Evolutionary conservation across 2,888 invertebrate species (phyloP).

Genomic region (Lasioglossum pauxillum): DNA sequence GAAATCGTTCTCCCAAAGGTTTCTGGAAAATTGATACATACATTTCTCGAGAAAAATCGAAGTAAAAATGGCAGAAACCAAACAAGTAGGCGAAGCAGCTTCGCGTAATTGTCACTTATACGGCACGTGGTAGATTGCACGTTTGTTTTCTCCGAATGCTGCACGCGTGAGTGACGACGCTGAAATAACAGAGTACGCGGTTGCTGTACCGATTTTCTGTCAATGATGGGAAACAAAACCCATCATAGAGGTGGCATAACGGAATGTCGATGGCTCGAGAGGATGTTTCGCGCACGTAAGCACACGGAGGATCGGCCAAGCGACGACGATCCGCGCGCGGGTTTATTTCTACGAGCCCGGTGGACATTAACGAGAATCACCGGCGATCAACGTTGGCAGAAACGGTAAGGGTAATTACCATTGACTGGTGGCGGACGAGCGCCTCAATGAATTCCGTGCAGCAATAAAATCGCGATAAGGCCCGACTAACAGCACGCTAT

Average conservation of each 20-base stretch:
- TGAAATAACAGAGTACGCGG: conserved; percentile 28
- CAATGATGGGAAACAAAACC: conserved; percentile 37
- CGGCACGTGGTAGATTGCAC: neutral
- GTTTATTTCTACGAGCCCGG: conserved; percentile 34
- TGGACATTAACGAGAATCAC: conserved; percentile 73
- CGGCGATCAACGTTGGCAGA: conserved; percentile 52
- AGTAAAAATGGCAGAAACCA: neutral
- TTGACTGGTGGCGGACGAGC: conserved; percentile 64
- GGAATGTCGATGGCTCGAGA: conserved; percentile 56
- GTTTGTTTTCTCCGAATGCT: neutral
- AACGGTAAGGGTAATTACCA: conserved; percentile 70
- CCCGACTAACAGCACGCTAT: conserved; percentile 79
- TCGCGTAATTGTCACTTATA: neutral
- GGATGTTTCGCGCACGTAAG: neutral
- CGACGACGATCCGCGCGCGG: conserved; percentile 23
- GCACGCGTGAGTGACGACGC: neutral
- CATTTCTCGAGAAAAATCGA: neutral
- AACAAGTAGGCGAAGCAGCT: neutral
- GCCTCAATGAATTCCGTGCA: conserved; percentile 79
- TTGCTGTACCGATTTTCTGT: conserved; percentile 32
- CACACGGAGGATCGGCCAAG: conserved; percentile 18
- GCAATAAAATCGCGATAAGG: conserved; percentile 81
- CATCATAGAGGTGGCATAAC: conserved; percentile 59
- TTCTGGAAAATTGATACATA: neutral
- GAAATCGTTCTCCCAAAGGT: neutral